Evolutionary conservation across 1,140 invertebrate genomes (phyloP), one percentile per base, ranked within the genome.

Genomic region (Drosophila eugracilis): DNA sequence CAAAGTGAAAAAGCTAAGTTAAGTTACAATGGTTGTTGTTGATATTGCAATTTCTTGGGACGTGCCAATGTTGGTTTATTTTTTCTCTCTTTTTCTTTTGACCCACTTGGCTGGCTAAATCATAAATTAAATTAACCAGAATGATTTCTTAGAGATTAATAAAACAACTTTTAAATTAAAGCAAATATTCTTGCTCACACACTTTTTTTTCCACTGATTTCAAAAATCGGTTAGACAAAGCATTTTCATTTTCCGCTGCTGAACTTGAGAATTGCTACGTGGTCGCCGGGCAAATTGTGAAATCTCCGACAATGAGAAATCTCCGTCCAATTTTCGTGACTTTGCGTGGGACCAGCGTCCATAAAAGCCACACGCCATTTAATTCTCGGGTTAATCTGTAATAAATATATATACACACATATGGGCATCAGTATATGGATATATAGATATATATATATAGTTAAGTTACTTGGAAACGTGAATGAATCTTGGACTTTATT

Each of bases 361-460:
- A 78, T 78, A 86, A 86, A 71, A 77, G 83, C 62, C 72, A 88
- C 74, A 75, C 73, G 83, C 74, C 83, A 88, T 75, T 88, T 60
- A 86, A 78, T 80, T 70, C 54, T 75, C 72, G 75, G 66, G 66
- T 83, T 81, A 83, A 88, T 88, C 84, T 88, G 83, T 83, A 88
- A 88, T 88, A 71, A 73, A 75, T 30, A 58, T 37, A 58, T 37
- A 36, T 50, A 52, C 24, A 74, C 49, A 53, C 50, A 48, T 52
- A 55, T 62, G 57, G 60, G 39, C 60, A 63, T 62, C 42, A 22
- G 41, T 41, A 72, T 44, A 80, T 41, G 36, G 50, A 72, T 39
- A 75, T 37, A 37, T 45, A 47, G 30, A 57, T 74, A 86, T 52
- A 44, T 69, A 72, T 69, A 86, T 84, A n/a, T 84, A 84, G 60